phyloP scores from a whole-genome alignment of 2,888 invertebrate genomes.

The Mactromeris polynyma region DNA sequence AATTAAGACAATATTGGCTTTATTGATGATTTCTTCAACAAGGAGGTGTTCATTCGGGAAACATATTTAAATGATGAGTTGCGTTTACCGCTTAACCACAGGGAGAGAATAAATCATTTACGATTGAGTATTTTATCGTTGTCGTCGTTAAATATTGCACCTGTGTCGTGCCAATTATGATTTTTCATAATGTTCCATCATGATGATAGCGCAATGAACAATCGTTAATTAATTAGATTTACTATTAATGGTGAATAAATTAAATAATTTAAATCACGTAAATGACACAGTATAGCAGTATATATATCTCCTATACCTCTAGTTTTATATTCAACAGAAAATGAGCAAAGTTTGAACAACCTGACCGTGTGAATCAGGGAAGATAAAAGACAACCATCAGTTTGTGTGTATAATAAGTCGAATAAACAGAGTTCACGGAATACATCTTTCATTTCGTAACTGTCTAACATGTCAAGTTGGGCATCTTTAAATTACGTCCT shows the following conservation, averaged over 20 bases:
- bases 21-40: no score
- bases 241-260: not conserved
- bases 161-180: not conserved
- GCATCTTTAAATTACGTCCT: conserved; percentile 23
- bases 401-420: not conserved
- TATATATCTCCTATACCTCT: not conserved
- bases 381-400: not conserved
- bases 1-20: no score
- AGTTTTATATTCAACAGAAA: not conserved
- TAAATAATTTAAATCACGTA: not conserved
- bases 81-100: not conserved
- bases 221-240: not conserved
- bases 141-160: conserved; percentile 7
- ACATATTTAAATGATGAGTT: no score
- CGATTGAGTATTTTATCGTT: conserved; percentile 13
- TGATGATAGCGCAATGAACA: not conserved
- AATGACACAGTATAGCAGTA: not conserved
- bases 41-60: no score
- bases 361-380: not conserved
- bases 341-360: not conserved
- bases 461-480: conserved; percentile 31
- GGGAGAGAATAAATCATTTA: conserved; percentile 6
- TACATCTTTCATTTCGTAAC: conserved; percentile 17
- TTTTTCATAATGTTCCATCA: not conserved
- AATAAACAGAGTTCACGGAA: conserved; percentile 17